phyloP scores from a whole-genome alignment of 2,888 invertebrate genomes.

The Biston stratarius region DNA sequence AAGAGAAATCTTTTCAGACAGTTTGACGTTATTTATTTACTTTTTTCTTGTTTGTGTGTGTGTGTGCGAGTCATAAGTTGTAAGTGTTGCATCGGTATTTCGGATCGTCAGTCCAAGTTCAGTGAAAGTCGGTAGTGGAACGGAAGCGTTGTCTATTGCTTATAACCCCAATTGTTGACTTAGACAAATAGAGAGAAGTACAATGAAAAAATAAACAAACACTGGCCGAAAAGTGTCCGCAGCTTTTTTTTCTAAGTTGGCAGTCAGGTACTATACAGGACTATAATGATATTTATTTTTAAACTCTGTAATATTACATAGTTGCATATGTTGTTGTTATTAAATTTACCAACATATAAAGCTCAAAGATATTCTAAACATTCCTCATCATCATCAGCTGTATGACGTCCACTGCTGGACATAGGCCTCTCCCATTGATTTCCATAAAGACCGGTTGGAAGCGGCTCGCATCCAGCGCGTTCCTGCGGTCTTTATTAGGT shows the following conservation, averaged over 20 bases:
- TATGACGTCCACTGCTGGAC: no score
- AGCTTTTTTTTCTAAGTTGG: not conserved
- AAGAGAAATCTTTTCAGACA: no score
- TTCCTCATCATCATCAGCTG: no score
- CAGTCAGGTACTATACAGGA: not conserved
- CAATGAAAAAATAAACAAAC: slow-evolving; percentile 23
- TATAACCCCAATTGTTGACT: slow-evolving; percentile 24
- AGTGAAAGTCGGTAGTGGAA: slow-evolving; percentile 25
- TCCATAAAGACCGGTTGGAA: no score
- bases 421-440: no score
- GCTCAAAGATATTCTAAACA: no score
- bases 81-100: slow-evolving; percentile 12
- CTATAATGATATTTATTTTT: no score
- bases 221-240: not conserved
- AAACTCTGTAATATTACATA: no score
- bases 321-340: no score
- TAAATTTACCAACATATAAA: no score
- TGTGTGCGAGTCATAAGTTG: slow-evolving; percentile 3
- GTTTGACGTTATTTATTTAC: slow-evolving; percentile 4
- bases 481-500: no score
- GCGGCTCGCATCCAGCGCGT: no score
- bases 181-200: slow-evolving; percentile 20
- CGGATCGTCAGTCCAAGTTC: slow-evolving; percentile 14
- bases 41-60: not conserved
- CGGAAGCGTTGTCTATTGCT: slow-evolving; percentile 7